Base-by-base conservation (phyloP, 2,797 vertebrate genomes). In the Ctenopoma kingsleyae region DNA sequence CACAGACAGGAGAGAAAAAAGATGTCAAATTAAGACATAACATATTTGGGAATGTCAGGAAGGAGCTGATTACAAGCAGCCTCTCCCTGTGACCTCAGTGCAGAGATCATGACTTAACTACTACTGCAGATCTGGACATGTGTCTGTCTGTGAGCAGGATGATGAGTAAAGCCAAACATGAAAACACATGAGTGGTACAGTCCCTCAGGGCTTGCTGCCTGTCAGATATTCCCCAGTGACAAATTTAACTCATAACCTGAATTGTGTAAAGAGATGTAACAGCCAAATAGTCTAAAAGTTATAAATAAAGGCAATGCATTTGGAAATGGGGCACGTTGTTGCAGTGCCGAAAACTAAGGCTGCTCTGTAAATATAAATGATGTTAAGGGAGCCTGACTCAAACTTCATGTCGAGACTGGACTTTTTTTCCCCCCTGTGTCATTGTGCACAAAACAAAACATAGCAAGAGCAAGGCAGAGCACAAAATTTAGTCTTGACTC, bases 81-180 rank as follows among this genome's bases (percentile, higher is more conserved):
- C 74, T 80, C 82, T 68, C 81, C 70, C 74, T 32, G 17, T 78
- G 80, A 83, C 74, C 70, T 82, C 52, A 53, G 70, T 27, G 56
- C 16, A 8, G 38, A 64, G 55, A 75, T 84, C 40, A 60, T 67
- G 71, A 81, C 63, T 75, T 74, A 48, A 40, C 32, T 20, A 12
- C 66, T 15, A 15, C 58, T 71, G 69, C 90, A 83, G 81, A 89
- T 89, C 80, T 51, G 74, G 71, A 89, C 88, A 83, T 60, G 88
- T 22, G 82, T 48, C 57, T 75, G 64, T 54, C 38, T 51, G 48
- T n/a, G 11, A 32, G 11, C 19, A 13, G 17, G 79, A 83, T 83
- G 78, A 84, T 86, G 88, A 92, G 67, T 87, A 80, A 86, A 73
- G 16, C 44, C 67, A 86, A 68, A 87, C 85, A 67, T 74, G 69